Percentiles rank a stretch among this genome's conserved stretches.
phyloP scores from a whole-genome alignment of 2,888 invertebrate genomes.

The Tipula helvola region DNA sequence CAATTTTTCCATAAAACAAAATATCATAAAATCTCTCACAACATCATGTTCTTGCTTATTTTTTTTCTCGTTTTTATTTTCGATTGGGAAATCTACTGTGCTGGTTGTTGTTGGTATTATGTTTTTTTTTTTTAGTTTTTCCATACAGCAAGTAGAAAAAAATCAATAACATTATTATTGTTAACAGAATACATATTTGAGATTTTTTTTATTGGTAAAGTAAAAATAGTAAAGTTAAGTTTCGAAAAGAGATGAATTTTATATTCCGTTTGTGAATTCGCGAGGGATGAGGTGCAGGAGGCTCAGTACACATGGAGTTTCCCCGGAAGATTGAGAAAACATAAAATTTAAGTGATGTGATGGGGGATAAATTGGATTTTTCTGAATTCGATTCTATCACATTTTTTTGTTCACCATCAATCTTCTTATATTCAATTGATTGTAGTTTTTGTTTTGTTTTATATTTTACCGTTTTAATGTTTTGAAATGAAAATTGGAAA shows the following conservation, averaged over 20 bases:
- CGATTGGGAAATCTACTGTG: not conserved
- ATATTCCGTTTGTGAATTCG: not conserved
- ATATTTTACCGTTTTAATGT: not conserved
- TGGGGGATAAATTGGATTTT: not conserved
- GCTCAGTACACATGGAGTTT: not conserved
- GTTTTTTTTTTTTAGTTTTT: not conserved
- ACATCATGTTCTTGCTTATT: slow-evolving; percentile 4
- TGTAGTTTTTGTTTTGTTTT: not conserved
- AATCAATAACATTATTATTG: not conserved
- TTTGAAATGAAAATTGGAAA: not conserved
- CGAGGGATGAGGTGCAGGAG: not conserved
- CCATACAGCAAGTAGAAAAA: not conserved
- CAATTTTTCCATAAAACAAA: not conserved
- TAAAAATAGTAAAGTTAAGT: not conserved
- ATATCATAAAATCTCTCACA: not conserved
- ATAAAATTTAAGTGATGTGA: not conserved
- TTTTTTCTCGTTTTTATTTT: not conserved
- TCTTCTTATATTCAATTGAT: not conserved
- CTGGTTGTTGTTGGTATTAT: not conserved
- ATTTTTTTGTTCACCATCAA: not conserved
- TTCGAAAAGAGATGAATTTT: not conserved
- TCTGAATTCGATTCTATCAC: not conserved
- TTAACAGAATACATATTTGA: not conserved
- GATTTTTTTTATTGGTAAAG: not conserved
- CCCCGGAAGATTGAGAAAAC: not conserved